Base-by-base conservation (phyloP, 2,888 invertebrate genomes). In the Quadroppia sp. region DNA sequence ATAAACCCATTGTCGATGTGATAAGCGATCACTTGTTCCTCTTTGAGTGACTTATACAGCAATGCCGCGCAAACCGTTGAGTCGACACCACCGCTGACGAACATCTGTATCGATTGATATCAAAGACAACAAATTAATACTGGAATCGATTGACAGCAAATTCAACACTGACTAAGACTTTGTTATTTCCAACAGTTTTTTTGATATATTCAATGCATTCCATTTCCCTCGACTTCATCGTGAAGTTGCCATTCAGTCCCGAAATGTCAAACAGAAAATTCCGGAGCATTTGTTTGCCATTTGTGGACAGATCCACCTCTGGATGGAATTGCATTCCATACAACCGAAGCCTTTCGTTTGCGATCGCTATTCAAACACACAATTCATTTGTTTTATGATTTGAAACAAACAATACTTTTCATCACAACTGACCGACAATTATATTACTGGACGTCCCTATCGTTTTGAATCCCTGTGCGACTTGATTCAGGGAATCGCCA, bases 1-100 rank as follows among this genome's bases (percentile, higher is more conserved):
- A 99, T 96, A 82, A 98, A 99, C 72, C 99, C 99, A 82, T 99
- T 98, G 83, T 99, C 97, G 80, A 99, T 93, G 85, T 99, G 98
- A 77, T 98, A 87, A 36, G 97, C 97, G 80, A 97, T 92, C 75
- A 99, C 85, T 79, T 86, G 83, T 80, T 92, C 90, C 3, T 78
- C 76, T 76, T 88, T 87, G 71, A 99, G 86, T 13, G 98, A 95
- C 82, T 90, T 90, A 82, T 92, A 89, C 72, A 99, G 85, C 76
- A 99, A 85, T 28, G 97, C 97, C 32, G 97, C 97, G 85, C 98
- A 99, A 13, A 99, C 99, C n/a, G 98, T 94, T 0, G 98, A 99
- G 84, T 99, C 99, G 6, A 99, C 99, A 32, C 99, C 99, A 25
- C 99, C 99, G 82, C 97, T 97, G 72, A 96, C 89, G 81, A 97